These are phyloP conservation scores for Chaetodon trifasciatus DNA, from an alignment of 2,797 vertebrate genomes.

Conservation along the genomic window DNA sequence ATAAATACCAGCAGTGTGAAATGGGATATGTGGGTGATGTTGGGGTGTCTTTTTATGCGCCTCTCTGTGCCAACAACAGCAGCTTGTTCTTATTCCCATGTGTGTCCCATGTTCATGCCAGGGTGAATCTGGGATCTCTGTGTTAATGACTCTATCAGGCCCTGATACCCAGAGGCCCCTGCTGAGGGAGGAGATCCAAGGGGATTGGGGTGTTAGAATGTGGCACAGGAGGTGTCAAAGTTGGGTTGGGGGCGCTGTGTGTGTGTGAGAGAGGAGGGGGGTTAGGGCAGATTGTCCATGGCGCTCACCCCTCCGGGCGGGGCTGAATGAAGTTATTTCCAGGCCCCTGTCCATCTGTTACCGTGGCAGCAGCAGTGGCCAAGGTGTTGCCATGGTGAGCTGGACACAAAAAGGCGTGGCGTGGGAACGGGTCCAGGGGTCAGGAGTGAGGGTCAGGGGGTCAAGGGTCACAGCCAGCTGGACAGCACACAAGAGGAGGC, in stretches of 20 bases:
- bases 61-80: constrained; percentile 43
- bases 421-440: constrained; percentile 89
- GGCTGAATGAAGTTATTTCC: constrained; percentile 87
- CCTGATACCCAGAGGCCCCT: constrained; percentile 68
- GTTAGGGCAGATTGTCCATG: constrained; percentile 77
- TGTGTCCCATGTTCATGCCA: constrained; percentile 57
- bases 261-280: constrained; percentile 35
- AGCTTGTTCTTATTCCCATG: constrained; percentile 59
- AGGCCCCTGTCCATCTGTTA: constrained; percentile 88
- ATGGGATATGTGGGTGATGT: constrained; percentile 62
- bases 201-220: constrained; percentile 71
- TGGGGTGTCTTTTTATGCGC: constrained; percentile 35
- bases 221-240: constrained; percentile 70
- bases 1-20: constrained; percentile 66
- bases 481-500: constrained; percentile 87
- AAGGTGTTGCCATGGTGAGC: constrained; percentile 85
- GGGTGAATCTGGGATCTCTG: constrained; percentile 70
- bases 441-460: constrained; percentile 86
- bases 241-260: constrained; percentile 50
- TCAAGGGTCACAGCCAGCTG: constrained; percentile 88
- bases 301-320: constrained; percentile 64
- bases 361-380: constrained; percentile 85
- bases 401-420: constrained; percentile 89
- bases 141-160: constrained; percentile 84
- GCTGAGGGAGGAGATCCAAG: constrained; percentile 66